Evolutionary conservation across 1,140 invertebrate genomes (phyloP), one percentile per base, ranked within the genome.

Genomic region (Chlorops oryzae): DNA sequence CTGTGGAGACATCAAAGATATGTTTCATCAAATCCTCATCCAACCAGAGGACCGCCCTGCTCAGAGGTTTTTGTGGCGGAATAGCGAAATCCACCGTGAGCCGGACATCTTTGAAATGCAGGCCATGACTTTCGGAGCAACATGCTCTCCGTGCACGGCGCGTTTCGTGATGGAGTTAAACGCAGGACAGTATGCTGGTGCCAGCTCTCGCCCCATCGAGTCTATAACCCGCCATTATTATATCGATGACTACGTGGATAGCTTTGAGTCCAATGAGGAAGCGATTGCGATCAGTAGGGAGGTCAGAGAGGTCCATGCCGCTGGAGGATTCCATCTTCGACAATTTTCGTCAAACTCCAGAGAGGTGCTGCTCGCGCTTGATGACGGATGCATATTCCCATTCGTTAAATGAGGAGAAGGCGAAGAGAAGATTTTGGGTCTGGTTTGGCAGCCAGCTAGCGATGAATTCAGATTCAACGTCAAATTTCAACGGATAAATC

Each of bases 11-110:
- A 56, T 63, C 24, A 41, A 55, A 21, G 58, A 51, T 27, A 64
- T 61, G 51, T 74, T 74, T 21, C 35, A 72, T 1, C 59, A 50
- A 17, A 35, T 65, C 10, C 58, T 56, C 45, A 55, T 73, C 2
- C 39, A 52, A 1, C 9, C 48, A 18, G 54, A 56, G 41, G 67
- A 70, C 47, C 46, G 49, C 41, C 20, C 58, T 6, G 49, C 47
- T 0, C 58, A 64, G 45, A 52, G 58, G 2, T 70, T 63, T 47
- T 45, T 72, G 6, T 70, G 63, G n/a, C n/a, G n/a, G n/a, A n/a
- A n/a, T n/a, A n/a, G 62, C 52, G 61, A 23, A 13, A 34, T 39
- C 9, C 66, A n/a, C 52, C 17, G 10, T 5, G 40, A 37, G 49
- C 50, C 2, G 46, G 51, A 1, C 45, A n/a, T 47, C 12, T 70